Evolutionary conservation across 2,888 invertebrate species (phyloP), one percentile per base, ranked within the genome.

Genomic region (Cyclophora albipunctata): DNA sequence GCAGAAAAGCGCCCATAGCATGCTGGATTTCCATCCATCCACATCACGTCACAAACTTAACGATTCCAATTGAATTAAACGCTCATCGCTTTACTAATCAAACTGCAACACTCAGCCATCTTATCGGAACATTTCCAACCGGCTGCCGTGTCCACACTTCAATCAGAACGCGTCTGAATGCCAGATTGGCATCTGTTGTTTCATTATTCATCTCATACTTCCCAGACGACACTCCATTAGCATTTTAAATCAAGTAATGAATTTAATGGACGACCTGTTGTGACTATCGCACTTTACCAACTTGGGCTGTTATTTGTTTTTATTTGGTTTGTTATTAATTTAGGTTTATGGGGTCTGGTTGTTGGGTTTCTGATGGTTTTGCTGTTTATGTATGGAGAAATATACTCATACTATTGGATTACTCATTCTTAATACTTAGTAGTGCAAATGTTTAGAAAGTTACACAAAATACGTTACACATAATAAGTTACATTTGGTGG

Each of bases 171-270:
- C 48, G 45, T 45, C 46, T 34, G 64, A 67, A 71, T 67, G 67
- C 63, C 60, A 68, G 74, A 78, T 76, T 71, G 58, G 69, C 75
- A 80, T 78, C 75, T 69, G 69, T 66, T 68, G 68, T 71, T 79
- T 77, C 71, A 83, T 84, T 83, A 84, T 84, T 84, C 81, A 84
- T 81, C 67, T 67, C 37, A 37, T 63, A 63, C 67, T 69, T 69
- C 66, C 72, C 78, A 83, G 83, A 79, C 81, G 74, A 72, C 75
- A 69, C 63, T 54, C 69, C 71, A 84, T 85, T 84, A 83, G 76
- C 84, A 85, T 84, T 84, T 84, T 81, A 85, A 81, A 84, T 82
- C 72, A 72, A 75, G 66, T 81, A 81, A 82, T 81, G 80, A 80
- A 81, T 81, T 81, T 78, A 78, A 73, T 72, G 55, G 55, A 56